Conservation (phyloP, 2,113 vertebrate species). For the Sylvietta virens region DNA sequence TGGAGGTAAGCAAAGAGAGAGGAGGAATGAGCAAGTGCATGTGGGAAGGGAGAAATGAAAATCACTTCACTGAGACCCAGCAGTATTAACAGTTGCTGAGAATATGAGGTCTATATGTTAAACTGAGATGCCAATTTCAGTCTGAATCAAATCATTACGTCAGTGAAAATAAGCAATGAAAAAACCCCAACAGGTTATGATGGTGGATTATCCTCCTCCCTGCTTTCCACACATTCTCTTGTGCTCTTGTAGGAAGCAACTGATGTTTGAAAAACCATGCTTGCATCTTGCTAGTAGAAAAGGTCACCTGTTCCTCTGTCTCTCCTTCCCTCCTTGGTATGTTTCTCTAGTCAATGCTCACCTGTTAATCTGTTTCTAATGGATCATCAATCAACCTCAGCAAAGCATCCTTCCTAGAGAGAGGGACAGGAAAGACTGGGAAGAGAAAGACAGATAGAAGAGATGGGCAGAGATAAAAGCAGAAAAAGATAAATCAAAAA, state of each 20-base stretch:
- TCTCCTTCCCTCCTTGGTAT: conserved; percentile 48
- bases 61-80: background rate
- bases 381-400: conserved; percentile 55
- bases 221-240: background rate
- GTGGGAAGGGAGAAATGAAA: background rate
- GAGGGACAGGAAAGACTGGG: background rate
- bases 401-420: conserved; percentile 15
- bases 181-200: background rate
- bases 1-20: background rate
- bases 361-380: conserved; percentile 69
- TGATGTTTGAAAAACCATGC: conserved; percentile 35
- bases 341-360: conserved; percentile 49
- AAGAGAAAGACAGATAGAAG: background rate
- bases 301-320: conserved; percentile 47
- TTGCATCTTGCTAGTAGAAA: conserved; percentile 28
- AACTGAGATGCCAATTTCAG: conserved; percentile 27
- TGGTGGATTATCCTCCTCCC: background rate
- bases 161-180: conserved; percentile 18
- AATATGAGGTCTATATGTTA: background rate
- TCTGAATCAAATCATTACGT: background rate
- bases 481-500: background rate
- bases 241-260: background rate
- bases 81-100: background rate
- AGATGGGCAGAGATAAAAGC: background rate
- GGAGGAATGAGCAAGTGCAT: background rate